Base-by-base conservation (phyloP, 1,140 invertebrate species). In the Listronotus oregonensis region DNA sequence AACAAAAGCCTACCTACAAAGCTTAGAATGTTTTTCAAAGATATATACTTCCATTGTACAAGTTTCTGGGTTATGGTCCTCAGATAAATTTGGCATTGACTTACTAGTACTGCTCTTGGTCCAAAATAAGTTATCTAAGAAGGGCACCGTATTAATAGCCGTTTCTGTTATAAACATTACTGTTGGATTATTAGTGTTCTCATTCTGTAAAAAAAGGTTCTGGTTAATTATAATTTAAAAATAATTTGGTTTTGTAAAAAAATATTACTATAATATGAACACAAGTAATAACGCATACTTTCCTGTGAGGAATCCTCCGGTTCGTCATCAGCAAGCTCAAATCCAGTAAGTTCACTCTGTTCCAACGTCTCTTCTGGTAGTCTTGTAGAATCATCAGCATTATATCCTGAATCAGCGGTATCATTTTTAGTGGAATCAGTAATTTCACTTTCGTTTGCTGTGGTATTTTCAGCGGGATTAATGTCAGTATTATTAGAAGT, bases 101-200 rank as follows among this genome's bases (percentile, higher is more conserved):
- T 44, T 18, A 55, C 6, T 12, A 11, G 12, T 54, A 9, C 50
- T 21, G 8, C 10, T 37, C n/a, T 42, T 42, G 18, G 39, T 10
- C 54, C 37, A 42, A 43, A 43, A 57, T 44, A 57, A 8, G n/a
- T 42, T 43, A 6, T 57, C 54, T 17, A 57, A 57, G 43, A 57
- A 57, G 10, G 54, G 54, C 54, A 43, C 18, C 3, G 54, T 57
- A n/a, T 57, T 57, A 14, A 57, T 10, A 12, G 54, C 12, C 6
- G 39, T 27, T 15, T 43, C 39, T 1, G 39, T 57, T 27, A 57
- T 9, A 12, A 14, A 39, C 39, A 43, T 43, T 11, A 57, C 32
- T 18, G 31, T 34, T n/a, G 27, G 50, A 18, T 57, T 15, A 21
- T 57, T 21, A 15, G 0, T n/a, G 10, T 50, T 10, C 1, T 44